phyloP scores from a whole-genome alignment of 2,797 vertebrate species.

The Lacerta agilis region DNA sequence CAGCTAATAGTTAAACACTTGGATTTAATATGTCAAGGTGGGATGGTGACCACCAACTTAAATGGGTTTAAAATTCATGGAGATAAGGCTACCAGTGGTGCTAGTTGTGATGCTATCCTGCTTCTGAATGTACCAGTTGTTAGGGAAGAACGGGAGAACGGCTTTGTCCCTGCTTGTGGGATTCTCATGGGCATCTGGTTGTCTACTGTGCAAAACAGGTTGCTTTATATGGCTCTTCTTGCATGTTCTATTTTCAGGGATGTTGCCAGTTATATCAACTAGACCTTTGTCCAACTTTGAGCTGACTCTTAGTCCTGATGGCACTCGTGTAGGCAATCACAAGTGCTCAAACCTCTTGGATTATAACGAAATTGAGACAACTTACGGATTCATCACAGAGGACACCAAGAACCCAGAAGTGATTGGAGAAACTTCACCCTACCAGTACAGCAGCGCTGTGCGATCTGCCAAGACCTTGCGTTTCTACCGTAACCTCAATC shows the following conservation, averaged over 20 bases:
- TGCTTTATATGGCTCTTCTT: background rate
- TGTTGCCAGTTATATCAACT: slow-evolving; percentile 88
- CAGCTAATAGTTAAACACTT: no score
- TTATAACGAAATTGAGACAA: slow-evolving; percentile 87
- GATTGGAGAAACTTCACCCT: slow-evolving; percentile 85
- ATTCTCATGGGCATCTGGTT: background rate
- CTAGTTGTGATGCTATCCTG: background rate
- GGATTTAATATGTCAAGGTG: background rate
- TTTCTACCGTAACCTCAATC: slow-evolving; percentile 88
- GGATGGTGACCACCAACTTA: background rate
- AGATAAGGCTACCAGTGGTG: background rate
- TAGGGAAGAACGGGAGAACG: no score
- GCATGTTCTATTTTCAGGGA: slow-evolving; percentile 72
- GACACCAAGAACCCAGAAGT: slow-evolving; percentile 85
- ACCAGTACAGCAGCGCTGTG: slow-evolving; percentile 81
- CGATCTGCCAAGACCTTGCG: slow-evolving; percentile 83
- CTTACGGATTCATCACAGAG: slow-evolving; percentile 86
- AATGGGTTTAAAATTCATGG: background rate
- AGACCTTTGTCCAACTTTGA: slow-evolving; percentile 86
- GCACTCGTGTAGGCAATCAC: slow-evolving; percentile 86
- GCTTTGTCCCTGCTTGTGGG: background rate
- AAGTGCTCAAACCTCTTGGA: slow-evolving; percentile 89
- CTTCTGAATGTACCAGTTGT: no score
- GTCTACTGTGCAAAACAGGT: background rate
- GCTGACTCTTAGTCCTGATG: slow-evolving; percentile 86